Evolutionary conservation across 2,113 vertebrate genomes (phyloP), one percentile per base, ranked within the genome.

Genomic region (human (Homo sapiens)): DNA sequence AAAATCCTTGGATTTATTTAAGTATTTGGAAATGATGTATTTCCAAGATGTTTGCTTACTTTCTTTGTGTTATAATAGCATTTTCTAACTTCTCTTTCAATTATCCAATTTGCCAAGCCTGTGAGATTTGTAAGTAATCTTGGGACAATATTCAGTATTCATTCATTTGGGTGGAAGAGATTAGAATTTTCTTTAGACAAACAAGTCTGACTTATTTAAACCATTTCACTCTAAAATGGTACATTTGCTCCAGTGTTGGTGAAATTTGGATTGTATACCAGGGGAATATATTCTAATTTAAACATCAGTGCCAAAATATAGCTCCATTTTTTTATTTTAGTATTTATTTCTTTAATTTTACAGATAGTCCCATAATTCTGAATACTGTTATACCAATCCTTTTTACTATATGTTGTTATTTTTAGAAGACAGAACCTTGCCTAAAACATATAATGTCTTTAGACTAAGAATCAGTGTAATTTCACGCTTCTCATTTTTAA

Each of bases 181-280:
- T 93, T 80, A 72, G 14, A 81, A 57, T 79, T 80, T 73, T 95
- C 66, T 75, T 83, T 25, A 52, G 45, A 92, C 22, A 89, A 83
- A 89, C 35, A 87, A 64, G 43, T 94, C 59, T 86, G 78, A 73
- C 27, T 17, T 88, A n/a, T 14, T 43, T 93, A 89, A 93, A 94
- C 27, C n/a, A 61, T 73, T 76, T 97, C 80, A 73, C 64, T 38
- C 14, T 89, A 82, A 88, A 90, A 72, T 89, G 8, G 12, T 35
- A 52, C 32, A 68, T 61, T 30, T 27, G 11, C 20, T 27, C 61
- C 3, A n/a, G 9, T 81, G 35, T 66, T 55, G n/a, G 50, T 89
- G 57, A 76, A 75, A 88, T 79, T 32, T 64, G 30, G 9, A 82
- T 64, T 91, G 23, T 87, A 3, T 73, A 81, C n/a, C 22, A 11